phyloP scores from a whole-genome alignment of 2,113 vertebrate species.

The Brienomyrus brachyistius region DNA sequence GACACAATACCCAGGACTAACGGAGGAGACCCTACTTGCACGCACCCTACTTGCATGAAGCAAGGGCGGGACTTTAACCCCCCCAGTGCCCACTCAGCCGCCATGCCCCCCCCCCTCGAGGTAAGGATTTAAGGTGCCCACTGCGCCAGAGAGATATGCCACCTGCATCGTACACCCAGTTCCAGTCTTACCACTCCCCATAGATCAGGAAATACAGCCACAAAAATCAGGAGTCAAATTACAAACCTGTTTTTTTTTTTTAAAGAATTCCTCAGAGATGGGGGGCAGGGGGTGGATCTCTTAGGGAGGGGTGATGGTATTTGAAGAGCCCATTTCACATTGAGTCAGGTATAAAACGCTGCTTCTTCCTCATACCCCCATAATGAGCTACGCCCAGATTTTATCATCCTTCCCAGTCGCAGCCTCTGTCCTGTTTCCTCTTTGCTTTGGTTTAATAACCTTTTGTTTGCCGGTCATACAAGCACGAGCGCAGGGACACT shows the following conservation, averaged over 20 bases:
- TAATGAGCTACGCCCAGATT: neutral
- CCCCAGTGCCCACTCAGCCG: neutral
- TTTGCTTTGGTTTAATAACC: neutral
- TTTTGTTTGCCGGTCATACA: neutral
- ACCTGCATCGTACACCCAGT: neutral
- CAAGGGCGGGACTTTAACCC: neutral
- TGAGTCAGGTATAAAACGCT: neutral
- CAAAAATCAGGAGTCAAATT: neutral
- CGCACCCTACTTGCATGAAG: neutral
- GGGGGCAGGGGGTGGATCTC: neutral
- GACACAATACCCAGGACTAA: neutral
- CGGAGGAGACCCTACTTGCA: neutral
- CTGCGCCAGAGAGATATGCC: neutral
- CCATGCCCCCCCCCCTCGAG: neutral
- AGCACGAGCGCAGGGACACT: neutral
- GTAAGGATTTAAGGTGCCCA: neutral
- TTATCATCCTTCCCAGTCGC: neutral
- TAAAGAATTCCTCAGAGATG: neutral
- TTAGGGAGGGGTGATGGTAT: neutral
- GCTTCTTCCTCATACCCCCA: neutral
- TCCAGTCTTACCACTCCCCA: neutral
- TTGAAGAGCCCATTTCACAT: neutral
- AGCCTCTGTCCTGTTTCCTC: neutral
- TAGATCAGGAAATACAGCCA: neutral
- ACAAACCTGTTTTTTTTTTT: neutral